Conservation (phyloP, 2,888 invertebrate genomes). For the Muschampia plurimacula region DNA sequence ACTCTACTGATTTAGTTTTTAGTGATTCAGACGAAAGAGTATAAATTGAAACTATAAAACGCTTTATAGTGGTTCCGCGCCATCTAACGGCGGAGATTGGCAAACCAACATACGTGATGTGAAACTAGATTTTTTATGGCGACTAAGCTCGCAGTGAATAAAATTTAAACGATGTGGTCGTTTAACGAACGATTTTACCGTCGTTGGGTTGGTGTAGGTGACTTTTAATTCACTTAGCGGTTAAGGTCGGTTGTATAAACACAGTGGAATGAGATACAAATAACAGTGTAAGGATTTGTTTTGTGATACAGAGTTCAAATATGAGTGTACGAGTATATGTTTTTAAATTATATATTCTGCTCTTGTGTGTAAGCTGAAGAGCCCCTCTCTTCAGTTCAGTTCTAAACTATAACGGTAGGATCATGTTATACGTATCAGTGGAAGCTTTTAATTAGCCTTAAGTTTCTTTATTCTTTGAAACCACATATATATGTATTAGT, state of each 20-base stretch:
- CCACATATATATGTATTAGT: too few relatives aligned
- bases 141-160: slow-evolving; percentile 67
- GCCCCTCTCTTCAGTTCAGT: too few relatives aligned
- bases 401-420: too few relatives aligned
- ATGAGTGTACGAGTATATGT: too few relatives aligned
- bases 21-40: slow-evolving; percentile 37
- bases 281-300: too few relatives aligned
- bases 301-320: too few relatives aligned
- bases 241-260: slow-evolving; percentile 2
- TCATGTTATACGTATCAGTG: too few relatives aligned
- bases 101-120: slow-evolving; percentile 59
- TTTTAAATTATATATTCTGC: too few relatives aligned
- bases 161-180: slow-evolving; percentile 73
- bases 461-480: too few relatives aligned
- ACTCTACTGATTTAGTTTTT: neutral
- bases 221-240: slow-evolving; percentile 17
- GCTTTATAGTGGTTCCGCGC: slow-evolving; percentile 71
- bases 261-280: neutral
- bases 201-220: slow-evolving; percentile 41
- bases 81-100: slow-evolving; percentile 77
- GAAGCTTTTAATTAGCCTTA: too few relatives aligned
- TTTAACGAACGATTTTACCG: slow-evolving; percentile 60
- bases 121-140: slow-evolving; percentile 71
- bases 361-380: too few relatives aligned
- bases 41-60: slow-evolving; percentile 59